Percentiles rank a stretch among this genome's conserved stretches.
Conservation (phyloP, 2,113 vertebrate genomes). For the Sigmodon hispidus region DNA sequence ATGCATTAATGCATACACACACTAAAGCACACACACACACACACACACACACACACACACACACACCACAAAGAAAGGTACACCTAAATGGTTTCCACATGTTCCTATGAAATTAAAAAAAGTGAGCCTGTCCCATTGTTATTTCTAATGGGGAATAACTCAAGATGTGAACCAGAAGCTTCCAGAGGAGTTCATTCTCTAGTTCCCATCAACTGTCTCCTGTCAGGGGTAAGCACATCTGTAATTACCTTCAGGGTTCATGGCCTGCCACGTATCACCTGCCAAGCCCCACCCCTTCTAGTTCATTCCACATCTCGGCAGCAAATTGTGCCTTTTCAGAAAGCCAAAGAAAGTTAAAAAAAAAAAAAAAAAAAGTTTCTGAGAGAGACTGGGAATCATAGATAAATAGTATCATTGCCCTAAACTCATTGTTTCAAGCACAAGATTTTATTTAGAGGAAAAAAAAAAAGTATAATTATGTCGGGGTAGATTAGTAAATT, state of each 20-base stretch:
- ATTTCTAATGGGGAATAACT: not conserved
- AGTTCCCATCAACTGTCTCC: not conserved
- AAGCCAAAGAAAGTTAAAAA: not conserved
- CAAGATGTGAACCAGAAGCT: not conserved
- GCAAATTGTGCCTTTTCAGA: slow-evolving; percentile 16
- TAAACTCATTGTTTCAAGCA: slow-evolving; percentile 41
- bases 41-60: not conserved
- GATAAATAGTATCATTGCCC: slow-evolving; percentile 54
- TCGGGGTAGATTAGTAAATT: slow-evolving; percentile 63
- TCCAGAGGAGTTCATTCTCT: not conserved
- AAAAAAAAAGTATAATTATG: slow-evolving; percentile 68
- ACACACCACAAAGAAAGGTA: not conserved
- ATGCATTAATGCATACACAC: not conserved
- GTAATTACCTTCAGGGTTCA: not conserved
- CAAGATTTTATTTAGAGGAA: slow-evolving; percentile 68
- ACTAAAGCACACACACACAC: not conserved
- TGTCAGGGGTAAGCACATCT: not conserved
- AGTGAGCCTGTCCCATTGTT: not conserved
- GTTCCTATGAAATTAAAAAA: not conserved
- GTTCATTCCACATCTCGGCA: not conserved
- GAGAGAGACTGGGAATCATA: not conserved
- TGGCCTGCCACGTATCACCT: rapidly evolving
- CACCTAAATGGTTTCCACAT: not conserved
- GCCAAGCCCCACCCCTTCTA: not conserved
- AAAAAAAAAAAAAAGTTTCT: not conserved